Evolutionary conservation across 2,888 invertebrate genomes (phyloP).

Genomic region (Zaprionus obscuricornis): DNA sequence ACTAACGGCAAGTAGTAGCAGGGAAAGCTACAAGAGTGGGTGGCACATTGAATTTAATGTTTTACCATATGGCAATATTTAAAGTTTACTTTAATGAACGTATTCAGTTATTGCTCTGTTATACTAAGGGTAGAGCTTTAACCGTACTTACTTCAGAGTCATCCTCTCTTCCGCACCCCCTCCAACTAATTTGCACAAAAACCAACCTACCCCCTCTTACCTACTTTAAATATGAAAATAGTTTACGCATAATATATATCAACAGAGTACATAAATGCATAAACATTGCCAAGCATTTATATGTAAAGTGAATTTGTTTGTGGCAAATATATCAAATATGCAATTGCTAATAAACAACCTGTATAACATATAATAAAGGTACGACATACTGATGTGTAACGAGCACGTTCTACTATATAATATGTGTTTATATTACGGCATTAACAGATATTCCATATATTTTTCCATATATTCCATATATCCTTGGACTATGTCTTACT

Average conservation of each 20-base stretch:
- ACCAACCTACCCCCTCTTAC: no score
- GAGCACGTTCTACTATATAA: no score
- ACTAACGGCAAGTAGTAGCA: slow-evolving; percentile 7
- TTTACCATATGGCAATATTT: slow-evolving; percentile 53
- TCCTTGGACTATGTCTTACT: no score
- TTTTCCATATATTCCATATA: no score
- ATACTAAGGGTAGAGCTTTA: background rate
- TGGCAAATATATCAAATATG: slow-evolving; percentile 6
- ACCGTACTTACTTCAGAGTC: background rate
- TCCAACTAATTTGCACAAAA: no score
- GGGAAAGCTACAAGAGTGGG: slow-evolving; percentile 21
- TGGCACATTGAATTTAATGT: slow-evolving; percentile 51
- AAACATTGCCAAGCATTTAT: slow-evolving; percentile 29
- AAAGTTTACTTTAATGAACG: slow-evolving; percentile 65
- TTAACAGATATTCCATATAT: no score
- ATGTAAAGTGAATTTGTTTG: slow-evolving; percentile 1
- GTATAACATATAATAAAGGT: no score
- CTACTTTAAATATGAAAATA: slow-evolving; percentile 63
- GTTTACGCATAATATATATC: slow-evolving; percentile 60
- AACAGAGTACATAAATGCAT: slow-evolving; percentile 16
- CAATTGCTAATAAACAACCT: no score
- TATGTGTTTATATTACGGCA: no score
- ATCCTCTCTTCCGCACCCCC: background rate
- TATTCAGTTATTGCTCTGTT: slow-evolving; percentile 66
- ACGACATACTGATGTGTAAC: no score